Evolutionary conservation across 2,113 vertebrate species (phyloP), one percentile per base, ranked within the genome.

Genomic region (Hippocampus comes): DNA sequence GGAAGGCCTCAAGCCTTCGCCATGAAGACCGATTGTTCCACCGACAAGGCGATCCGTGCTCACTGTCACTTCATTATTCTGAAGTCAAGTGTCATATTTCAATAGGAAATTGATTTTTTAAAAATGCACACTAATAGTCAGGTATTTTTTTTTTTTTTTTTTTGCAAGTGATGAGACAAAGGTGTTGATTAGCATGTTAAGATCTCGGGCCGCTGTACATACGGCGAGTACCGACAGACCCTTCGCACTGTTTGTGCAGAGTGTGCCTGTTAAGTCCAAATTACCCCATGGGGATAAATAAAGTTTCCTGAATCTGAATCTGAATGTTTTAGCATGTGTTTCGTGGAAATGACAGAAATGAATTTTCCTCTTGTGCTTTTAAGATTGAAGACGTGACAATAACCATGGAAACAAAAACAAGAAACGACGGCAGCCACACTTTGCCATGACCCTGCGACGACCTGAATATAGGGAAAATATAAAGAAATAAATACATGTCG

Each of bases 11-110:
- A 63, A 69, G 81, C 81, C 72, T 75, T 72, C 75, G 71, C 84
- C 86, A 89, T 89, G 74, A 89, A 81, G 72, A 88, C 74, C 78
- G 84, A 91, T 89, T 91, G 90, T 91, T 91, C 79, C 74, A 76
- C 68, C 79, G 85, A 91, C 85, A 86, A 86, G 78, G 78, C 69
- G 82, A 85, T 86, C 83, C 85, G 86, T 14, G 23, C 65, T 55
- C n/a, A 5, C 63, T 74, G 72, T 80, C 77, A 78, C 76, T 85
- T 82, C 73, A 79, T 83, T 84, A 74, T 75, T 81, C 81, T 75
- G 67, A 73, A 83, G 80, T 84, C 27, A 88, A 87, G 80, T 73
- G 84, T 69, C 68, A 71, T 75, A 81, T 90, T 93, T 89, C 85
- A 86, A 82, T 82, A 63, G 65, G 67, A 79, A 74, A 38, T 79